Evolutionary conservation across 2,888 invertebrate genomes (phyloP).

Genomic region (Thera britannica): DNA sequence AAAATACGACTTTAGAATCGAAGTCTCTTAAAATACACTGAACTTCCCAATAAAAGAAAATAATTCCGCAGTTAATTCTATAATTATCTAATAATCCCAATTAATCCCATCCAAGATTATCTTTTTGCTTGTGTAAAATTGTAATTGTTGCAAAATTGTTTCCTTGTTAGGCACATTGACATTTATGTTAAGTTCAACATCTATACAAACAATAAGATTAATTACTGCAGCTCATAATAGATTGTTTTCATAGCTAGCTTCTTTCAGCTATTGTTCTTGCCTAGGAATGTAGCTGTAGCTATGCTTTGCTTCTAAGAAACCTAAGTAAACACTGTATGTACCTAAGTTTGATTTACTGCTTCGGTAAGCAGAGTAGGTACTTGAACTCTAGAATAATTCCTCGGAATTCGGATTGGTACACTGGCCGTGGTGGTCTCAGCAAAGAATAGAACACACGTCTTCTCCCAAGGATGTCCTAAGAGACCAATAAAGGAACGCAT

Average conservation of each 20-base stretch:
- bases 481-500: too few species aligned
- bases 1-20: not conserved
- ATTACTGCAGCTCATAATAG: constrained; percentile 19
- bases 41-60: not conserved
- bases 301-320: constrained; percentile 10
- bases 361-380: not conserved
- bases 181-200: constrained; percentile 25
- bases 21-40: not conserved
- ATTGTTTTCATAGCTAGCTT: constrained; percentile 26
- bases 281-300: constrained; percentile 28
- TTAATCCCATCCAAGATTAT: not conserved
- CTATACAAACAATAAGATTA: constrained; percentile 23
- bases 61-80: not conserved
- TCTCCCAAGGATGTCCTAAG: too few species aligned
- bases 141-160: constrained; percentile 12
- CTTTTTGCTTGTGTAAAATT: not conserved
- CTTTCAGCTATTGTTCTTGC: constrained; percentile 26
- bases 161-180: constrained; percentile 6
- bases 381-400: not conserved
- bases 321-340: constrained; percentile 9
- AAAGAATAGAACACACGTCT: too few species aligned
- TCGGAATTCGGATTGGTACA: too few species aligned
- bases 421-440: too few species aligned
- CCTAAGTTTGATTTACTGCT: constrained; percentile 5
- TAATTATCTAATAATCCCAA: not conserved